Evolutionary conservation across 2,113 vertebrate genomes (phyloP).

Genomic region (Scomber japonicus): DNA sequence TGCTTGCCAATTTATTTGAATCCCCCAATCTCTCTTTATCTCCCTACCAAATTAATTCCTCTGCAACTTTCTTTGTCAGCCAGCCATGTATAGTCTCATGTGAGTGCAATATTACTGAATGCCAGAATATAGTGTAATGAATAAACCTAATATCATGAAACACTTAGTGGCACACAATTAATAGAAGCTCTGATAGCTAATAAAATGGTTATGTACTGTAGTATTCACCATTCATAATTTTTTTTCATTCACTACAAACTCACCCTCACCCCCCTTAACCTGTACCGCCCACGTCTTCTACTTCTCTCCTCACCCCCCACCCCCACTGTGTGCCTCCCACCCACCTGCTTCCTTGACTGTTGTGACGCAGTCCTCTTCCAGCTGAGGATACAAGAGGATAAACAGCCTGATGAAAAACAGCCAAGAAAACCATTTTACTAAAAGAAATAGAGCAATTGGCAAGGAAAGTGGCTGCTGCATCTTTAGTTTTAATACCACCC

Average conservation of each 20-base stretch:
- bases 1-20: too few relatives aligned
- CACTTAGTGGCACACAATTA: not conserved
- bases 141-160: constrained; percentile 27
- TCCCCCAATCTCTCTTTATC: not conserved
- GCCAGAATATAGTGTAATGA: not conserved
- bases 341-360: constrained; percentile 66
- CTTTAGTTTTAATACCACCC: constrained; percentile 35
- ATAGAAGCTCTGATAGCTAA: constrained; percentile 10
- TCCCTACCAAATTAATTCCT: constrained; percentile 42
- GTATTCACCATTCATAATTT: constrained; percentile 64
- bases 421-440: constrained; percentile 60
- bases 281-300: constrained; percentile 45
- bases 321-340: constrained; percentile 56
- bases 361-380: constrained; percentile 78
- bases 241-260: constrained; percentile 57
- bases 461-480: constrained; percentile 47
- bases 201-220: constrained; percentile 32
- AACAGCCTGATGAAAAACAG: constrained; percentile 67
- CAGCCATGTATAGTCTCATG: constrained; percentile 25
- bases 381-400: constrained; percentile 65
- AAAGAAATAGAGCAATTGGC: constrained; percentile 66
- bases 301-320: constrained; percentile 22
- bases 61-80: constrained; percentile 11
- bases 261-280: constrained; percentile 22
- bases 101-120: constrained; percentile 11